Conservation (phyloP, 2,113 vertebrate genomes). For the Shinisaurus crocodilurus region DNA sequence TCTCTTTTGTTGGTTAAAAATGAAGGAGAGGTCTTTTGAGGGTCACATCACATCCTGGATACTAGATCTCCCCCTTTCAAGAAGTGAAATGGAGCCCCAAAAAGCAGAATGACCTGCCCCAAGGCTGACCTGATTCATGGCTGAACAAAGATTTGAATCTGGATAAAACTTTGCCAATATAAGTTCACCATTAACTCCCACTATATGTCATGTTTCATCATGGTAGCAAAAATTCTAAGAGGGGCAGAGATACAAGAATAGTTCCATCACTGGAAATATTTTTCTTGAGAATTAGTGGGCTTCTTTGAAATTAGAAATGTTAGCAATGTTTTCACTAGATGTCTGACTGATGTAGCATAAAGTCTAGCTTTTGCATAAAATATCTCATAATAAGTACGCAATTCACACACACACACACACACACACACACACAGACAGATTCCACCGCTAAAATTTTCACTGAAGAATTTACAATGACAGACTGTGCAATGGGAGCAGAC, state of each 20-base stretch:
- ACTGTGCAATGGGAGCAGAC: slow-evolving; percentile 26
- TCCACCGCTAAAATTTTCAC: slow-evolving; percentile 3
- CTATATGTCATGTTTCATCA: neutral
- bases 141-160: neutral
- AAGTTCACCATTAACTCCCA: neutral
- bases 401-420: neutral
- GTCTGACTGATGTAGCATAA: slow-evolving; percentile 18
- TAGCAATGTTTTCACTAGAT: slow-evolving; percentile 33
- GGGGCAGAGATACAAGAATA: neutral
- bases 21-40: neutral
- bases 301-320: slow-evolving; percentile 30
- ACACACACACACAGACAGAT: neutral
- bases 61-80: neutral
- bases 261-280: slow-evolving; percentile 15
- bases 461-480: slow-evolving; percentile 37
- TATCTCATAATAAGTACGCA: slow-evolving; percentile 2
- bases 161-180: neutral
- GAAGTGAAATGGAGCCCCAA: neutral
- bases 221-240: neutral
- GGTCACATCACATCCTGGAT: neutral
- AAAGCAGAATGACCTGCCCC: neutral
- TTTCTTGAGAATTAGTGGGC: slow-evolving; percentile 5
- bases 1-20: neutral
- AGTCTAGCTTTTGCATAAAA: slow-evolving; percentile 24
- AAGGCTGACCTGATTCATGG: neutral